These are phyloP conservation scores for Glareola pratincola DNA, from an alignment of 2,113 vertebrate genomes.

Conservation along the genomic window DNA sequence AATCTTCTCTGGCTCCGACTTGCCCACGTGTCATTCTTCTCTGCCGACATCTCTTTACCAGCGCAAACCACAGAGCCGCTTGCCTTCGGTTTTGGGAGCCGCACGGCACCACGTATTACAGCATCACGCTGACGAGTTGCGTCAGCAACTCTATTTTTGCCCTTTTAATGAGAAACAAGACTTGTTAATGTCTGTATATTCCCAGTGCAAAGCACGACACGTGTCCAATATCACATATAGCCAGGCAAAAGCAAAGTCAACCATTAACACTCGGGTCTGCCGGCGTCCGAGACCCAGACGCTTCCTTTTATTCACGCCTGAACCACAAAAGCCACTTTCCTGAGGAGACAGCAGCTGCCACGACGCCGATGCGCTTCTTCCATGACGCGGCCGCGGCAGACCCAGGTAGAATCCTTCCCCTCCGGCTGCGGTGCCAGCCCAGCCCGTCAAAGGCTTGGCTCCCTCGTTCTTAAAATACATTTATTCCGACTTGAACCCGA, in stretches of 20 bases:
- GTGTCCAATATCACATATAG: fast-evolving
- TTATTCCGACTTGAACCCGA: neutral
- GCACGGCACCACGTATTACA: fast-evolving
- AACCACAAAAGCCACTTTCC: neutral
- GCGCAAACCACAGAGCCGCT: neutral
- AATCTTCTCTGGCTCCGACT: neutral
- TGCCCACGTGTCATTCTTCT: neutral
- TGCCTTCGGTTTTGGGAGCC: neutral
- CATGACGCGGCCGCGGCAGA: neutral
- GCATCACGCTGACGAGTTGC: fast-evolving
- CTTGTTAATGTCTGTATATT: neutral
- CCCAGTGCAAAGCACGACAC: neutral
- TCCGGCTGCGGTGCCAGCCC: neutral
- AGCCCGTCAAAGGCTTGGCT: neutral
- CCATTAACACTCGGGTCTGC: neutral
- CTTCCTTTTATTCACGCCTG: neutral
- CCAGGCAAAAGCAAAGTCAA: neutral
- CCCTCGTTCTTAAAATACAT: neutral
- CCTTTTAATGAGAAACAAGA: neutral
- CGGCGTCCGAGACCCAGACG: neutral
- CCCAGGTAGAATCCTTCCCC: neutral
- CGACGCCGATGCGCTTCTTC: neutral
- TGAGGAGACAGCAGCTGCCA: neutral
- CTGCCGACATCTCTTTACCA: neutral
- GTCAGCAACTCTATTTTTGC: neutral